Base-by-base conservation (phyloP, 2,888 invertebrate species). In the Craniophora ligustri region DNA sequence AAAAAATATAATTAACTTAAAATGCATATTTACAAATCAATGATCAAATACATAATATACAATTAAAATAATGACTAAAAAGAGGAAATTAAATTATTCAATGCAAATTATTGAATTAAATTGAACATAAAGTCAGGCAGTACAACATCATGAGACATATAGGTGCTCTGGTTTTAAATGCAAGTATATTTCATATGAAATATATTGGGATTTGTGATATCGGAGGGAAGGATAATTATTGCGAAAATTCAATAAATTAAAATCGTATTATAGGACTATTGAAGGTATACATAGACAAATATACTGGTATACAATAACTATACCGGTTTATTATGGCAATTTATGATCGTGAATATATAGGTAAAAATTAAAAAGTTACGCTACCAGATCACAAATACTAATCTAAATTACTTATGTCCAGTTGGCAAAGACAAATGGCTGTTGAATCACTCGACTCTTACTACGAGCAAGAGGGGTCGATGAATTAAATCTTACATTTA, bases 311-410 rank as follows among this genome's bases (percentile, higher is more conserved):
- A 86, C 70, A 68, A 75, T 57, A 77, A 75, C 74, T 85, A 86
- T 86, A 88, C 86, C 84, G 78, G 81, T 81, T 81, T 75, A 84
- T 86, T 92, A 92, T 93, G 92, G 92, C 92, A 92, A 89, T 88
- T 86, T 81, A 78, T 82, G 80, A 87, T 85, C 88, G 86, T 86
- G 89, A 86, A 85, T 87, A 88, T 73, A 85, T 81, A 82, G 75
- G 80, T 88, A 88, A 84, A 83, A 88, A 88, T 87, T 86, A 88
- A 86, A 83, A 87, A 85, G 91, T 89, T 72, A 90, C 84, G 78
- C 92, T 92, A 92, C 88, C 91, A 92, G 92, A 92, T 93, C 93
- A 93, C 93, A 92, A 91, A 89, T 88, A 89, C 81, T 88, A 86
- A 84, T 81, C 88, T 92, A 90, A 88, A 81, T 82, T 81, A 84